phyloP scores from a whole-genome alignment of 2,113 vertebrate species.

The Andinoacara biseriatus region DNA sequence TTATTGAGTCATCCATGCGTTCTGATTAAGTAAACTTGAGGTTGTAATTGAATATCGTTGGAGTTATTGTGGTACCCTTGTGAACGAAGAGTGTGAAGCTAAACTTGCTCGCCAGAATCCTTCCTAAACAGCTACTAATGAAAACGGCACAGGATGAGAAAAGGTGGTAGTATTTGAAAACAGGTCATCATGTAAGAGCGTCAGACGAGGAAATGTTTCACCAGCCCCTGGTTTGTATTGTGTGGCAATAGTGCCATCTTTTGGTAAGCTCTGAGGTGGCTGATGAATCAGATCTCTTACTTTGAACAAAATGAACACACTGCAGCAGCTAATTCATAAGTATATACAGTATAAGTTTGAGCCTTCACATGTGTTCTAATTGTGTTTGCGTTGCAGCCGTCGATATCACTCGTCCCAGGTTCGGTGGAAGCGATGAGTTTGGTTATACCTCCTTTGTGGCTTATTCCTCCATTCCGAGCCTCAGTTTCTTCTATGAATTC shows the following conservation, averaged over 20 bases:
- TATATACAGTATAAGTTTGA: background rate
- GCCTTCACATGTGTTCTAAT: background rate
- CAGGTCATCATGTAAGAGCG: slow-evolving; percentile 72
- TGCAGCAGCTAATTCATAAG: background rate
- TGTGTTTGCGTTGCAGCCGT: slow-evolving; percentile 74
- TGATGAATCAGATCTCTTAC: slow-evolving; percentile 22
- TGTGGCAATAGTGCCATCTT: slow-evolving; percentile 81
- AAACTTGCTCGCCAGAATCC: slow-evolving; percentile 54
- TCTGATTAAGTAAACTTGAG: slow-evolving; percentile 62
- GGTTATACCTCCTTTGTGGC: slow-evolving; percentile 87
- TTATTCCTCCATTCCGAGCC: slow-evolving; percentile 79
- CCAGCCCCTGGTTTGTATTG: background rate
- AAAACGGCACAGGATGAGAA: slow-evolving; percentile 71
- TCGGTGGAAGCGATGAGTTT: slow-evolving; percentile 84
- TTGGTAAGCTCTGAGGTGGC: slow-evolving; percentile 52
- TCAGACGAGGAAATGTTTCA: slow-evolving; percentile 50
- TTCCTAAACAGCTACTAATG: slow-evolving; percentile 73
- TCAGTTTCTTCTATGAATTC: slow-evolving; percentile 85
- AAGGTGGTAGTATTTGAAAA: slow-evolving; percentile 73
- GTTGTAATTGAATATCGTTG: slow-evolving; percentile 67
- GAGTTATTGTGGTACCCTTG: slow-evolving; percentile 51
- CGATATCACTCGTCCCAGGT: slow-evolving; percentile 83
- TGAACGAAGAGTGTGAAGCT: slow-evolving; percentile 60
- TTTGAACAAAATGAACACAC: slow-evolving; percentile 12
- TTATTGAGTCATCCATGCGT: slow-evolving; percentile 63